phyloP scores from a whole-genome alignment of 1,140 invertebrate species.

The Coptotermes formosanus region DNA sequence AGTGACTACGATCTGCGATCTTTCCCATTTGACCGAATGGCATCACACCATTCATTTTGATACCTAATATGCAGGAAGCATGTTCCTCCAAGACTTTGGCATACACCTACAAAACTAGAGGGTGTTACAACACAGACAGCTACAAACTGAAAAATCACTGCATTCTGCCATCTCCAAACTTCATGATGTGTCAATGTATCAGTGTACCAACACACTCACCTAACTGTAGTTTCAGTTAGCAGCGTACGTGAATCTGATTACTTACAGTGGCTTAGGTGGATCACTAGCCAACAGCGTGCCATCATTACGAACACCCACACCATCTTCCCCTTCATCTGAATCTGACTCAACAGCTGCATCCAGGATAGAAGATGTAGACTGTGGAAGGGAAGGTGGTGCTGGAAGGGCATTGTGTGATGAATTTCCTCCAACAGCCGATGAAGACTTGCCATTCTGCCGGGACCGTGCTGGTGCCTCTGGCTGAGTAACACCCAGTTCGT shows the following conservation, averaged over 20 bases:
- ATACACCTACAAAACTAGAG: too few species aligned
- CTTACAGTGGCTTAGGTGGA: slow-evolving; percentile 94
- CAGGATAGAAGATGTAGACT: slow-evolving; percentile 26
- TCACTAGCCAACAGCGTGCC: slow-evolving; percentile 94
- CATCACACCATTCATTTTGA: too few species aligned
- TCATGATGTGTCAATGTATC: too few species aligned
- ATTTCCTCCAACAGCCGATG: slow-evolving; percentile 36
- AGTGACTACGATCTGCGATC: too few species aligned
- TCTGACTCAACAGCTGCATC: slow-evolving; percentile 43
- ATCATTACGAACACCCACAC: slow-evolving; percentile 71
- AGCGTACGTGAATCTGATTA: slow-evolving; percentile 38
- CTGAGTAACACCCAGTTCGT: slow-evolving; percentile 73
- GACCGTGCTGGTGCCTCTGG: slow-evolving; percentile 41
- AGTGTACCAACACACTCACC: too few species aligned
- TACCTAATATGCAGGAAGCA: too few species aligned
- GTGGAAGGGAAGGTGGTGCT: slow-evolving; percentile 28
- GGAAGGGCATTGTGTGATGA: slow-evolving; percentile 36
- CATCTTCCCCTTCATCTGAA: slow-evolving; percentile 50
- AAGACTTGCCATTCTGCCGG: slow-evolving; percentile 36
- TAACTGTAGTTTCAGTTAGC: too few species aligned
- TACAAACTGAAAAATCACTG: too few species aligned
- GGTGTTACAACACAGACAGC: too few species aligned
- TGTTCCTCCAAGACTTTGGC: too few species aligned
- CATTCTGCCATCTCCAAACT: too few species aligned
- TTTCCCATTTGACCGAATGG: too few species aligned